Evolutionary conservation across 2,888 invertebrate genomes (phyloP).

Genomic region (Thymelicus acteon): DNA sequence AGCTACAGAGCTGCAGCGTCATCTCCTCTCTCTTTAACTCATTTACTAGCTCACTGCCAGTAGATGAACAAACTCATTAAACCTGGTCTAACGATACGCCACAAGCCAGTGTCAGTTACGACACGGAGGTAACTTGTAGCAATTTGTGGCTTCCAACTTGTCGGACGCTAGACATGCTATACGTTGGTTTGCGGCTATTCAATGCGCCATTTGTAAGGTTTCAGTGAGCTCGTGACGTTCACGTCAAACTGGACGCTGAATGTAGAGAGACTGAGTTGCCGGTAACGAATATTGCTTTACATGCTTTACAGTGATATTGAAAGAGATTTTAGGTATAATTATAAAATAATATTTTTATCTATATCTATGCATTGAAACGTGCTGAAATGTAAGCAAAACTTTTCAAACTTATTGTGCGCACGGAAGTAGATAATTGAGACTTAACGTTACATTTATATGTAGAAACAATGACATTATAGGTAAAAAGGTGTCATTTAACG

Average conservation of each 20-base stretch:
- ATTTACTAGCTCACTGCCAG: background rate
- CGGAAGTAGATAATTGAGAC: no score
- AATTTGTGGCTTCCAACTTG: conserved; percentile 54
- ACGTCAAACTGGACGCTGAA: conserved; percentile 33
- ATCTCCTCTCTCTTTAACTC: background rate
- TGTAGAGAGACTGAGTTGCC: background rate
- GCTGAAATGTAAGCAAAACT: no score
- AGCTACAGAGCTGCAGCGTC: no score
- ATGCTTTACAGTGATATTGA: no score
- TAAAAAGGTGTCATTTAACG: no score
- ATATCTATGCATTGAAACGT: no score
- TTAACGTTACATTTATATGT: no score
- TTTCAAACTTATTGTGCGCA: no score
- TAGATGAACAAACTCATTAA: conserved; percentile 8
- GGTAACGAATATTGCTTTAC: no score
- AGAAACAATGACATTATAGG: no score
- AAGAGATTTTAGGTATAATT: no score
- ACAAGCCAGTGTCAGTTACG: conserved; percentile 66
- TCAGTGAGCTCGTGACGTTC: conserved; percentile 1
- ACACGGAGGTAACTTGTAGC: conserved; percentile 47
- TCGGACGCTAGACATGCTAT: conserved; percentile 44
- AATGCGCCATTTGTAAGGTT: conserved; percentile 30
- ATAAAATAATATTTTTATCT: no score
- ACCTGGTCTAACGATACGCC: conserved; percentile 22
- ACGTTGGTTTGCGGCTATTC: conserved; percentile 41